These are phyloP conservation scores for Pteria penguin DNA, from an alignment of 2,888 invertebrate genomes.

Conservation along the genomic window DNA sequence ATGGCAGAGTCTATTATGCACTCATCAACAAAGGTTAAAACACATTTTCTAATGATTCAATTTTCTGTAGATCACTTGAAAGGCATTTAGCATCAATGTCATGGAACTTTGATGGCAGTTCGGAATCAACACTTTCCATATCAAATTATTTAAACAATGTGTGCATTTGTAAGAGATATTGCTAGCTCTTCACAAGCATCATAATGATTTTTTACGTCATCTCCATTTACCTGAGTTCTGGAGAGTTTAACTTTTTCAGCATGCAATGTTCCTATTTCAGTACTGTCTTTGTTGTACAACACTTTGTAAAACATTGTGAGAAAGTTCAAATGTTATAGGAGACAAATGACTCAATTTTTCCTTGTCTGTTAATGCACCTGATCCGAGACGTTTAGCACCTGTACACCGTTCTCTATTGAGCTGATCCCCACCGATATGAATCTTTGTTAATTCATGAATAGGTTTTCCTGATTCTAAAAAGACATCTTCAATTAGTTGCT, in stretches of 20 bases:
- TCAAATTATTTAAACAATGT: not conserved
- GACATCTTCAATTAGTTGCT: constrained; percentile 29
- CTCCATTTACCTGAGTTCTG: constrained; percentile 33
- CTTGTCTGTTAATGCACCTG: not conserved
- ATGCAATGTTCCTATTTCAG: constrained; percentile 46
- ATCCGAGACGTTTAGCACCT: constrained; percentile 27
- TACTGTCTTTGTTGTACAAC: constrained; percentile 36
- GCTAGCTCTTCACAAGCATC: constrained; percentile 4
- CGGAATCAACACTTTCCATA: constrained; percentile 30
- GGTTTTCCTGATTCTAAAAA: constrained; percentile 2
- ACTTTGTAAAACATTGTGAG: constrained; percentile 30
- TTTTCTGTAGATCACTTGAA: too few relatives aligned
- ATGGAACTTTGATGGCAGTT: not conserved
- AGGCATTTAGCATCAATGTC: not conserved
- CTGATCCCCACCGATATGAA: constrained; percentile 51
- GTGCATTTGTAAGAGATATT: constrained; percentile 6
- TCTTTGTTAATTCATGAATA: not conserved
- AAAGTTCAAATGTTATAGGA: constrained; percentile 47
- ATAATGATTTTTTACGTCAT: constrained; percentile 37
- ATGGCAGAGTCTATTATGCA: too few relatives aligned
- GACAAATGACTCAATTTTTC: constrained; percentile 33
- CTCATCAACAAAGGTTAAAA: too few relatives aligned
- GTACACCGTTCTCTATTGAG: constrained; percentile 45
- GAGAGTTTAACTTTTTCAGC: constrained; percentile 29
- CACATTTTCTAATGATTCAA: too few relatives aligned